Percentiles rank a stretch among this genome's conserved stretches.
phyloP scores from a whole-genome alignment of 2,113 vertebrate species.

The Orycteropus afer region DNA sequence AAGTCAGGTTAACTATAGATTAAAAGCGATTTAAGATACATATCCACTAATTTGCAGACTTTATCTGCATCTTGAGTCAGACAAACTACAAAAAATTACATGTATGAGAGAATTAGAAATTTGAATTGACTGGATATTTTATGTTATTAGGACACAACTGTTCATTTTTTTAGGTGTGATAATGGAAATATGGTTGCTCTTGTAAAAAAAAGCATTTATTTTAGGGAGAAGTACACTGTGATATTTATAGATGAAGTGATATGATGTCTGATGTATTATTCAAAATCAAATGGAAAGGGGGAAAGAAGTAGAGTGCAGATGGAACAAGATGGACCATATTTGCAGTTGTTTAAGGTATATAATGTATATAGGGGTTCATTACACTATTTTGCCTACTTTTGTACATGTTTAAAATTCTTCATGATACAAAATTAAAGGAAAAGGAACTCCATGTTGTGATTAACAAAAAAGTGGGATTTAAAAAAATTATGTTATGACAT shows the following conservation, averaged over 20 bases:
- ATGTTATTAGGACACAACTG: conserved; percentile 5
- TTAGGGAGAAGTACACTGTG: neutral
- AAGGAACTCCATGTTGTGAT: neutral
- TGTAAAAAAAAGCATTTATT: neutral
- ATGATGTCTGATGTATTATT: neutral
- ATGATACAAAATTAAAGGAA: conserved; percentile 11
- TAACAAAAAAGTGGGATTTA: neutral
- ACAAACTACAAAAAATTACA: neutral
- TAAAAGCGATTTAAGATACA: conserved; percentile 24
- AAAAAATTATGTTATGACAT: neutral
- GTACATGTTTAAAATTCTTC: conserved; percentile 11
- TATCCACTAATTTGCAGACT: neutral
- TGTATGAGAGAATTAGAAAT: conserved; percentile 6
- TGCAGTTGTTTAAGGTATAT: neutral
- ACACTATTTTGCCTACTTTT: neutral
- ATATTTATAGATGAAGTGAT: conserved; percentile 34
- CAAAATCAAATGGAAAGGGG: neutral
- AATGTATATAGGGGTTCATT: neutral
- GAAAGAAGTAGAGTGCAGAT: neutral
- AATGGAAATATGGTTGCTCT: neutral
- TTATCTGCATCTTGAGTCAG: neutral
- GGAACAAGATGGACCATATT: neutral
- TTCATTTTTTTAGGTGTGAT: neutral
- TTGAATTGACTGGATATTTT: neutral
- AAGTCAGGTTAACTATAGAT: conserved; percentile 32